Percentiles rank a stretch among this genome's conserved stretches.
Evolutionary conservation across 2,888 invertebrate genomes (phyloP).

Genomic region (Blera fallax): DNA sequence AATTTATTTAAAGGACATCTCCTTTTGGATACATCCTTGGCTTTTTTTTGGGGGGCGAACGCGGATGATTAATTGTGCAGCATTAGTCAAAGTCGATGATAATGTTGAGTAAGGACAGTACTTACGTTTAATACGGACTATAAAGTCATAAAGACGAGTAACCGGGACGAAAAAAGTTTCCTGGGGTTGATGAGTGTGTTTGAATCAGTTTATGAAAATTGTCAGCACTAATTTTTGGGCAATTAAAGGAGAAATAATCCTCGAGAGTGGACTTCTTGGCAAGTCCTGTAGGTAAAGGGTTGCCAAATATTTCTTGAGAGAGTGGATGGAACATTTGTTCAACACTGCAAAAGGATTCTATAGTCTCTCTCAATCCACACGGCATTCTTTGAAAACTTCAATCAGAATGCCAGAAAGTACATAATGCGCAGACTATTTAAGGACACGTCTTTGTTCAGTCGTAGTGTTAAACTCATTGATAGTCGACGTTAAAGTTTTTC

Average conservation of each 20-base stretch:
- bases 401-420: too few species aligned
- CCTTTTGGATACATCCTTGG: not conserved
- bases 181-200: not conserved
- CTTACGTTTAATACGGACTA: conserved; percentile 12
- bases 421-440: too few species aligned
- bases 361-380: too few species aligned
- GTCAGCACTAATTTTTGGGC: not conserved
- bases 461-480: too few species aligned
- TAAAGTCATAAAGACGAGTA: not conserved
- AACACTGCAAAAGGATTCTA: too few species aligned
- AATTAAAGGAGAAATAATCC: not conserved
- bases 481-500: too few species aligned
- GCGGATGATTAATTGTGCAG: conserved; percentile 15
- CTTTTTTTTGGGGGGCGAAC: not conserved
- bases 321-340: too few species aligned
- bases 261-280: not conserved
- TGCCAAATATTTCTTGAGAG: not conserved
- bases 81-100: conserved; percentile 8
- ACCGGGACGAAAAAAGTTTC: not conserved
- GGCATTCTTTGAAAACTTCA: too few species aligned
- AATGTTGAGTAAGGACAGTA: not conserved
- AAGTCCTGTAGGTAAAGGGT: not conserved
- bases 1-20: not conserved
- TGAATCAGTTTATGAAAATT: not conserved
- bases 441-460: too few species aligned